Conservation (phyloP, 2,888 invertebrate species). For the Tiliacea citrago region DNA sequence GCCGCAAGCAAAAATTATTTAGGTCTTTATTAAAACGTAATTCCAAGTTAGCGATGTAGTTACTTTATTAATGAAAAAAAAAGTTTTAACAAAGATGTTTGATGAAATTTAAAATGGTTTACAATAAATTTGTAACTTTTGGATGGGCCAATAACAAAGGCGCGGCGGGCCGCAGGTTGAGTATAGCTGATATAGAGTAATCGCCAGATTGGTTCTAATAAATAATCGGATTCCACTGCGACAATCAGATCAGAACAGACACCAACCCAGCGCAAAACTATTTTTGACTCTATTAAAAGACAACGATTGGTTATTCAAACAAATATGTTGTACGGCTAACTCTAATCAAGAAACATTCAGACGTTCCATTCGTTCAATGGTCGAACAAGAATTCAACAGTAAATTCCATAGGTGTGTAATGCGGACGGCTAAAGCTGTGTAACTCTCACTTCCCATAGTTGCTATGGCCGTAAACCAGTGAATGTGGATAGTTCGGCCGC, state of each 20-base stretch:
- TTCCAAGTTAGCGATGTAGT: no score
- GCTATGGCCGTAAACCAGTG: conserved; percentile 46
- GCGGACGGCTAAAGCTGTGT: conserved; percentile 25
- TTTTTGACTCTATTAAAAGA: neutral
- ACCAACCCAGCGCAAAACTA: no score
- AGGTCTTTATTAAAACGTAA: no score
- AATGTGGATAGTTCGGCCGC: conserved; percentile 23
- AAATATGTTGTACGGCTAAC: neutral
- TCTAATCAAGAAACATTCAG: conserved; percentile 6
- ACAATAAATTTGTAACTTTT: no score
- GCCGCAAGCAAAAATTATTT: no score
- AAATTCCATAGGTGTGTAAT: conserved; percentile 45
- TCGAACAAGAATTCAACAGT: conserved; percentile 23
- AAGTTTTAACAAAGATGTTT: no score
- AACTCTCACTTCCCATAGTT: conserved; percentile 33
- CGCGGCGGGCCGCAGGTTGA: no score
- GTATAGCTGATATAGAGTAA: no score
- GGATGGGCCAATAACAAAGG: no score
- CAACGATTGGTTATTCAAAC: neutral
- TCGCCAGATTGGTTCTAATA: neutral
- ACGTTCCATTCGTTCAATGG: conserved; percentile 2
- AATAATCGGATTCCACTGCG: neutral
- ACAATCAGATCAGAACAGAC: neutral
- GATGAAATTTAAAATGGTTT: no score
- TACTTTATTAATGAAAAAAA: no score